phyloP scores from a whole-genome alignment of 2,797 vertebrate genomes.

The Todus mexicanus region DNA sequence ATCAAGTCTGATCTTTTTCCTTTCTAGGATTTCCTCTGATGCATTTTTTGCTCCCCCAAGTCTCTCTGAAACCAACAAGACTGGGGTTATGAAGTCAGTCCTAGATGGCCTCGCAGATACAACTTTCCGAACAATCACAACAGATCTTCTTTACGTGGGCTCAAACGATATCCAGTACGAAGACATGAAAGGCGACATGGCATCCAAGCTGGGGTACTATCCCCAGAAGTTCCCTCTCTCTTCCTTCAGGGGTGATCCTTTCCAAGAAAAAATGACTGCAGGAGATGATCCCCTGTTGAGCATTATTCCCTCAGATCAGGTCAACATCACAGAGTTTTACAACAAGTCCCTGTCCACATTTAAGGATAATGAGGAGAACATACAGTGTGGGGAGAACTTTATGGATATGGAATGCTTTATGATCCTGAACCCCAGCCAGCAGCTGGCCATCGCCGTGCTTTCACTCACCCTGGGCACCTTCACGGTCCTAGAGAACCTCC shows the following conservation, averaged over 20 bases:
- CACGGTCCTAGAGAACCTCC: slow-evolving; percentile 96
- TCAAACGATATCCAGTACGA: slow-evolving; percentile 94
- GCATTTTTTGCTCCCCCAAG: slow-evolving; percentile 20
- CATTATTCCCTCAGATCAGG: slow-evolving; percentile 84
- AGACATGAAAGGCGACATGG: slow-evolving; percentile 80
- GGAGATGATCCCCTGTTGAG: slow-evolving; percentile 88
- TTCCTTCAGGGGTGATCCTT: slow-evolving; percentile 90
- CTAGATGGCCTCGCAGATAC: slow-evolving; percentile 97
- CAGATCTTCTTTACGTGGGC: slow-evolving; percentile 92
- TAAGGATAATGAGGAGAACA: slow-evolving; percentile 85
- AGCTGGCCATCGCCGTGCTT: slow-evolving; percentile 92
- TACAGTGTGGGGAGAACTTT: slow-evolving; percentile 98
- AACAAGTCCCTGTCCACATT: slow-evolving; percentile 86
- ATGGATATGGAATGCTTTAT: slow-evolving; percentile 99
- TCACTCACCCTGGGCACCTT: slow-evolving; percentile 96
- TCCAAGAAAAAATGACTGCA: slow-evolving; percentile 88
- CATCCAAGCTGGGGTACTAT: slow-evolving; percentile 81
- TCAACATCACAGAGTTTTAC: slow-evolving; percentile 91
- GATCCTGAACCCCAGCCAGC: slow-evolving; percentile 98
- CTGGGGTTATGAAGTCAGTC: slow-evolving; percentile 93
- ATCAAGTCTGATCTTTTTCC: slow-evolving; percentile 58
- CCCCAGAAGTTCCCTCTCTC: slow-evolving; percentile 91
- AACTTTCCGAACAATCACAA: slow-evolving; percentile 98
- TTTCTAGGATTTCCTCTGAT: slow-evolving; percentile 62
- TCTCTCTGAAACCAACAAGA: slow-evolving; percentile 57